phyloP scores from a whole-genome alignment of 1,140 invertebrate genomes.

The Drosophila funebris region DNA sequence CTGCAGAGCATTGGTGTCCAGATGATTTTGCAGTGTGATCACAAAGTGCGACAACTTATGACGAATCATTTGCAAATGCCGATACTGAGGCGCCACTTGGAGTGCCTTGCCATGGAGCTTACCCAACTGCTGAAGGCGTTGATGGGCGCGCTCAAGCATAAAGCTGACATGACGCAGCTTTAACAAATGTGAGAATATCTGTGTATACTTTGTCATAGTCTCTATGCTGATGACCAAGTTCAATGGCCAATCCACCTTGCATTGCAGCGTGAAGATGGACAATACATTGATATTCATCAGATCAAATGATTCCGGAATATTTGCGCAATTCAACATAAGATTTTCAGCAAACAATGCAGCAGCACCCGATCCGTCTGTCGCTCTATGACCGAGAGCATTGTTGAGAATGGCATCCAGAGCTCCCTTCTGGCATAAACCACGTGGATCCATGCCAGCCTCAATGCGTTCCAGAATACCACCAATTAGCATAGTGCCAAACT shows the following conservation, averaged over 20 bases:
- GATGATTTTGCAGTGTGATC: conserved; percentile 89
- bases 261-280: conserved; percentile 88
- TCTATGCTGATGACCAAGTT: conserved; percentile 90
- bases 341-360: conserved; percentile 80
- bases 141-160: conserved; percentile 88
- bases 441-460: conserved; percentile 86
- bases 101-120: conserved; percentile 84
- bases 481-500: conserved; percentile 89
- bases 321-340: conserved; percentile 86
- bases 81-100: conserved; percentile 86
- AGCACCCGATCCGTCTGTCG: conserved; percentile 31
- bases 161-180: conserved; percentile 90
- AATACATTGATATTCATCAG: conserved; percentile 87
- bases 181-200: conserved; percentile 90
- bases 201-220: conserved; percentile 87
- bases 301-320: conserved; percentile 86
- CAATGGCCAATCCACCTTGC: conserved; percentile 89
- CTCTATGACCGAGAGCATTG: conserved; percentile 85
- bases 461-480: conserved; percentile 87
- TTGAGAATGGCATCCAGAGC: conserved; percentile 88
- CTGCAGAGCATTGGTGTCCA: conserved; percentile 88
- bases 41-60: conserved; percentile 90
- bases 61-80: conserved; percentile 87
- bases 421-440: conserved; percentile 88
- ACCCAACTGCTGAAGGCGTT: conserved; percentile 85